These are phyloP conservation scores for Cariama cristata DNA, from an alignment of 2,113 vertebrate species.

Conservation along the genomic window DNA sequence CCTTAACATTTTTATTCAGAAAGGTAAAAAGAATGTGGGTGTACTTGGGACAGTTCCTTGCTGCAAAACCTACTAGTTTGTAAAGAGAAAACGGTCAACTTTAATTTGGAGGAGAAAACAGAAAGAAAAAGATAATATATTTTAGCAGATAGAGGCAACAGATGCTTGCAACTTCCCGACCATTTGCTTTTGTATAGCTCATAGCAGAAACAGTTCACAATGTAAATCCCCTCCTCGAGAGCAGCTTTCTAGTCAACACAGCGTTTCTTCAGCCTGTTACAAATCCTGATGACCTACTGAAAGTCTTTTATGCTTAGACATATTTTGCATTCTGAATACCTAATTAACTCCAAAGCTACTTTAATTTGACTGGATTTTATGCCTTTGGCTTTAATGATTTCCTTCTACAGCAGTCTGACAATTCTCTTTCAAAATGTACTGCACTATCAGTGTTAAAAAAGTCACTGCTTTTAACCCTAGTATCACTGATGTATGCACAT, in stretches of 20 bases:
- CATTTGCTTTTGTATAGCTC: background rate
- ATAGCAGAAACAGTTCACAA: background rate
- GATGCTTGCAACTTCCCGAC: background rate
- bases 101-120: background rate
- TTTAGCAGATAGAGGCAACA: background rate
- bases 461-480: background rate
- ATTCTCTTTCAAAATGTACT: background rate
- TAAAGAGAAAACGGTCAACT: background rate
- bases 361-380: constrained; percentile 16
- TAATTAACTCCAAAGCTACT: constrained; percentile 12
- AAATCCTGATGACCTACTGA: background rate
- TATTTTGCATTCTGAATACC: background rate
- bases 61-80: background rate
- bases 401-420: background rate
- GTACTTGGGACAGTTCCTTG: background rate
- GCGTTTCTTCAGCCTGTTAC: background rate
- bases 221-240: background rate
- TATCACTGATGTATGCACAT: background rate
- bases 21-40: background rate
- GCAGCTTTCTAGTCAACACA: background rate
- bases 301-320: background rate
- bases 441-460: background rate
- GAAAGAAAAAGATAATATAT: background rate
- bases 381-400: background rate
- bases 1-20: background rate